Conservation (phyloP, 2,888 invertebrate species). For the Blomia tropicalis region DNA sequence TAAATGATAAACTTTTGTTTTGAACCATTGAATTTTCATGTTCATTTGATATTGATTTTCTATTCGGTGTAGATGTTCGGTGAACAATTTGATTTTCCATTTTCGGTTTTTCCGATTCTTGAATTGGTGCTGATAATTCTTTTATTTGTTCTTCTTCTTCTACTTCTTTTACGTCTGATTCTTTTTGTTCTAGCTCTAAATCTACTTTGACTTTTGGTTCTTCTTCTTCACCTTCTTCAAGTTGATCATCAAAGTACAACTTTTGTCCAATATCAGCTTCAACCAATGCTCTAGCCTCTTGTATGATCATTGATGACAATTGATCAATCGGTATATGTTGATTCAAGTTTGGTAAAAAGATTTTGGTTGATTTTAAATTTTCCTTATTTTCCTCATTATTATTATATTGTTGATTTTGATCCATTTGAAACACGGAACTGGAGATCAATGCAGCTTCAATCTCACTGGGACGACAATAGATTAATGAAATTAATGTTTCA, state of each 20-base stretch:
- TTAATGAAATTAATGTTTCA: conserved; percentile 58
- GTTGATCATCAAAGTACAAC: conserved; percentile 3
- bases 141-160: not conserved
- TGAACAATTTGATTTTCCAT: not conserved
- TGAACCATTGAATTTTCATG: too few species aligned
- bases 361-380: not conserved
- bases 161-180: not conserved
- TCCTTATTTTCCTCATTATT: not conserved
- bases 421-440: conserved; percentile 45
- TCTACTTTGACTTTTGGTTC: not conserved
- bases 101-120: not conserved
- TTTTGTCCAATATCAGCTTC: conserved; percentile 17
- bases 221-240: not conserved
- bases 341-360: conserved; percentile 10
- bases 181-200: not conserved
- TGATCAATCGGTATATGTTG: conserved; percentile 2
- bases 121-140: not conserved
- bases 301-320: conserved; percentile 7
- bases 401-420: not conserved
- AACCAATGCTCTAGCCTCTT: conserved; percentile 18
- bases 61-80: not conserved
- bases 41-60: not conserved
- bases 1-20: too few species aligned
- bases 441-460: conserved; percentile 61
- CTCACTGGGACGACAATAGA: conserved; percentile 49